Evolutionary conservation across 1,140 invertebrate species (phyloP), one percentile per base, ranked within the genome.

Genomic region (Sarcophaga peregrina): DNA sequence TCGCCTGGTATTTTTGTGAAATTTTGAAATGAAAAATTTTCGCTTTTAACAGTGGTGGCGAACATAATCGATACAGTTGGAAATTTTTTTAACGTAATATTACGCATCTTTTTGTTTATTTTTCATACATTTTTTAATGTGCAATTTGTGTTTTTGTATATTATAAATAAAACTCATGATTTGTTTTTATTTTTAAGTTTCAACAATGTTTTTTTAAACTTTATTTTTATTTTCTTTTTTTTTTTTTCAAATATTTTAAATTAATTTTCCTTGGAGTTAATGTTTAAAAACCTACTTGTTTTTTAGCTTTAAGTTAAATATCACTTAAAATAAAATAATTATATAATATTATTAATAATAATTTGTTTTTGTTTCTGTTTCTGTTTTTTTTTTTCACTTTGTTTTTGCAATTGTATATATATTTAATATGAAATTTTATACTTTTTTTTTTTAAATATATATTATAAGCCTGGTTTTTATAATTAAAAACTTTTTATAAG

Each of bases 271-370:
- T 81, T 46, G 48, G 52, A 81, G 52, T 68, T 81, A 81, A 81
- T 50, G 58, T 81, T 81, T 58, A 47, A 54, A 62, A 62, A 81
- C 52, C 52, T 81, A 81, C 52, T 62, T 76, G 11, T 47, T 45
- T 46, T 81, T 81, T 81, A 68, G 80, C 58, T 62, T 81, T 81
- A 62, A 78, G 75, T 78, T 78, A 78, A 78, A 78, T 78, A 78
- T 78, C 75, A 82, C 58, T 82, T 68, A 82, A 50, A 80, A 80
- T 58, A 20, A 37, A 37, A 72, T 82, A 82, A 75, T 62, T 83
- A 82, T 72, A 73, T n/a, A 58, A 76, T 75, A 76, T 74, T 62
- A 83, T 47, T 78, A 68, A 62, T 83, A 83, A 68, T 68, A 68
- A 20, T 68, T 68, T 37, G 62, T 72, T 9, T 72, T 20, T 20